These are phyloP conservation scores for Mastomys natalensis DNA, from an alignment of 2,113 vertebrate species.

Conservation along the genomic window DNA sequence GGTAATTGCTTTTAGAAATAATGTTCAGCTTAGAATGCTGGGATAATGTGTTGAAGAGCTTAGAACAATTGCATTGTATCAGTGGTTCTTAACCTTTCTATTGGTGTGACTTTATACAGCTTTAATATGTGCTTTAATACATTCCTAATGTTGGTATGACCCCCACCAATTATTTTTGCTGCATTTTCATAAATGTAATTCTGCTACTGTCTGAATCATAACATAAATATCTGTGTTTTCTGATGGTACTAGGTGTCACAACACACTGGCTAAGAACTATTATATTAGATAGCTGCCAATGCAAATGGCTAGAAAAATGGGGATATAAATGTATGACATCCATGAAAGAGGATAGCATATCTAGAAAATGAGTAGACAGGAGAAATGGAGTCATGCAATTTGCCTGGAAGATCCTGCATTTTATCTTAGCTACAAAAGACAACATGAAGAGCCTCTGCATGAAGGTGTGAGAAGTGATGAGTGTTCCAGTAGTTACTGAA, in stretches of 20 bases:
- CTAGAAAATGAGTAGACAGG: background rate
- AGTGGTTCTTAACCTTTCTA: background rate
- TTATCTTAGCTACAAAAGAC: background rate
- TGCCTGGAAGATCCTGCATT: background rate
- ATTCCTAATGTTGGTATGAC: background rate
- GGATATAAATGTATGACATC: background rate
- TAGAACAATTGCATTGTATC: background rate
- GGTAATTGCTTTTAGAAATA: background rate
- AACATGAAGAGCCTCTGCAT: background rate
- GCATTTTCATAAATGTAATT: background rate
- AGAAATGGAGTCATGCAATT: background rate
- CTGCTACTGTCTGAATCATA: background rate
- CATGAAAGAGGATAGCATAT: background rate
- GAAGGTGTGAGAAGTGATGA: background rate
- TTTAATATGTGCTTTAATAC: background rate
- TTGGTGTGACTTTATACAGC: background rate
- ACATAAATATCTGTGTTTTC: background rate
- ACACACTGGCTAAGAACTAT: background rate
- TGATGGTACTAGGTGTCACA: fast-evolving
- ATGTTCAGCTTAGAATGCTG: background rate
- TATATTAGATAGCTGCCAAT: background rate
- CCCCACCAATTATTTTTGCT: background rate
- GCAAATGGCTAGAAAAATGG: background rate
- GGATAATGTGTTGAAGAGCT: background rate
- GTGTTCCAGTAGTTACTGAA: background rate